A percentile compares a stretch with the other conserved stretches of the same genome.
These are phyloP conservation scores for Tarsius wallacei DNA, from an alignment of 2,797 vertebrate species.

Conservation along the genomic window DNA sequence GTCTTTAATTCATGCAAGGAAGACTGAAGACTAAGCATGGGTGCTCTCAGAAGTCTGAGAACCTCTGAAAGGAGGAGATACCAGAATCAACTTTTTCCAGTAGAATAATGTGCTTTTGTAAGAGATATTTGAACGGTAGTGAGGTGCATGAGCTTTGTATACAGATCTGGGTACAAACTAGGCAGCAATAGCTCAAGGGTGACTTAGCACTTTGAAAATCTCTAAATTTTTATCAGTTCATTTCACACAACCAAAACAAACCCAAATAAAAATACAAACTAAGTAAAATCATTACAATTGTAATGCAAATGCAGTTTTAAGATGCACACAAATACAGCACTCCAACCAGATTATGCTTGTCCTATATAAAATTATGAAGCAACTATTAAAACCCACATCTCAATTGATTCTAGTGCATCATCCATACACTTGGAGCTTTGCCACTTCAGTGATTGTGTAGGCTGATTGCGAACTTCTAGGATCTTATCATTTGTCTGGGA, in stretches of 20 bases:
- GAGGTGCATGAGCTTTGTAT: conserved; percentile 61
- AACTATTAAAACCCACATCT: background rate
- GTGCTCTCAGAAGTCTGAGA: conserved; percentile 62
- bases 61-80: conserved; percentile 63
- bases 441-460: background rate
- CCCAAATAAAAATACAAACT: background rate
- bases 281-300: background rate
- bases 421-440: background rate
- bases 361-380: background rate
- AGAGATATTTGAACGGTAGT: conserved; percentile 40
- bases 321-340: background rate
- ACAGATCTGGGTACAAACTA: conserved; percentile 42
- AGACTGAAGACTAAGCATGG: conserved; percentile 52
- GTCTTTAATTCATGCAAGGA: conserved; percentile 68
- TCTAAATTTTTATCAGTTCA: background rate
- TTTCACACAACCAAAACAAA: background rate
- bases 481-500: background rate
- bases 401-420: background rate
- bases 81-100: conserved; percentile 43
- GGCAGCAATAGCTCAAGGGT: background rate
- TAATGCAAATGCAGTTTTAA: conserved; percentile 11
- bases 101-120: conserved; percentile 59
- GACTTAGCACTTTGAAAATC: conserved; percentile 19
- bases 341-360: background rate
- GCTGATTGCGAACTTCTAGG: background rate